These are phyloP conservation scores for Beroe ovata DNA, from an alignment of 37 sponge, comb jelly and placozoan genomes.

Conservation along the genomic window DNA sequence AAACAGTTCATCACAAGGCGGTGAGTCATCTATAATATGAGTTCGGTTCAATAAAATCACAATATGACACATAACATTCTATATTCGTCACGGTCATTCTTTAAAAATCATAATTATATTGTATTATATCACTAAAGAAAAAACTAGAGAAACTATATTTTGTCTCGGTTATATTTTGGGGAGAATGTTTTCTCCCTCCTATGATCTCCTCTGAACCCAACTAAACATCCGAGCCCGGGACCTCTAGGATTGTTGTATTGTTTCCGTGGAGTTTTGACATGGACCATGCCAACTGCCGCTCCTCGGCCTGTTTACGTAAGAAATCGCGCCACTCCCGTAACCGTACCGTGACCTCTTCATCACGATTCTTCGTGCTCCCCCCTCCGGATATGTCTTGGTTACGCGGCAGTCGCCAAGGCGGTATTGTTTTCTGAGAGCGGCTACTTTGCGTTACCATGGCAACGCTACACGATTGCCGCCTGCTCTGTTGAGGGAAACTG, in stretches of 20 bases:
- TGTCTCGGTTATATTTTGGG: too few relatives aligned
- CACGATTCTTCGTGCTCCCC: background rate
- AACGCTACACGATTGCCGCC: background rate
- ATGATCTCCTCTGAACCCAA: background rate
- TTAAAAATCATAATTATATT: too few relatives aligned
- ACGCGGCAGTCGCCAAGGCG: background rate
- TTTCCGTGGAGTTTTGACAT: background rate
- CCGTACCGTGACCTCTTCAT: slow-evolving; percentile 5
- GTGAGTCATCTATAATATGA: too few relatives aligned
- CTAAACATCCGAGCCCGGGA: background rate
- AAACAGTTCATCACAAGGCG: background rate
- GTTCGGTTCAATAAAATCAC: too few relatives aligned
- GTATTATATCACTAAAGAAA: background rate
- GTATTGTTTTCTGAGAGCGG: background rate
- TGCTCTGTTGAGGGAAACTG: background rate
- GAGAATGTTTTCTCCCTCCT: background rate
- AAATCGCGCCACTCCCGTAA: slow-evolving; percentile 35
- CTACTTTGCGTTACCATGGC: background rate
- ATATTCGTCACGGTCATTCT: too few relatives aligned
- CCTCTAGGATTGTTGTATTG: background rate
- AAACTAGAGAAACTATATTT: too few relatives aligned
- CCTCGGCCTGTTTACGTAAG: background rate
- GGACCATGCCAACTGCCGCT: background rate
- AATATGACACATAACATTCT: too few relatives aligned
- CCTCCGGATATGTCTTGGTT: background rate